A percentile compares a stretch with the other conserved stretches of the same genome.
phyloP scores from a whole-genome alignment of 2,888 invertebrate species.

The Oasisia sp. region DNA sequence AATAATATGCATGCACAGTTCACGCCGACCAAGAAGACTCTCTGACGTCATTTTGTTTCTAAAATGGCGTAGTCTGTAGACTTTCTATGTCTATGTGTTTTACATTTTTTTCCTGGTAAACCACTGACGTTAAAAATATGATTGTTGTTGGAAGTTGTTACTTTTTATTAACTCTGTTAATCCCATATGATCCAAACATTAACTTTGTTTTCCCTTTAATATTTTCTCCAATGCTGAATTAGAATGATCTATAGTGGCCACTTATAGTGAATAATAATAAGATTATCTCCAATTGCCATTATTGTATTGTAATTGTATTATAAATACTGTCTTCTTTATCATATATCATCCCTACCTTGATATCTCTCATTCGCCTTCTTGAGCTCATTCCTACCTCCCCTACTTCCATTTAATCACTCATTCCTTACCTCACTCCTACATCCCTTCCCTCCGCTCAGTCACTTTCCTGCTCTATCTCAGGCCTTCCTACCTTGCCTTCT shows the following conservation, averaged over 20 bases:
- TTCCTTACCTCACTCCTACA: not conserved
- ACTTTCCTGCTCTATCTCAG: conserved; percentile 67
- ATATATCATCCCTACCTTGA: not conserved
- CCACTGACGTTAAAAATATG: too few relatives aligned
- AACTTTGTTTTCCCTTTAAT: not conserved
- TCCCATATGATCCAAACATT: too few relatives aligned
- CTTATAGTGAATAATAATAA: not conserved
- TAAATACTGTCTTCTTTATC: not conserved
- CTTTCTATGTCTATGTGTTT: too few relatives aligned
- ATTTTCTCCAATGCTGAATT: not conserved
- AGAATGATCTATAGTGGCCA: not conserved
- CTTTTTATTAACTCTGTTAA: too few relatives aligned
- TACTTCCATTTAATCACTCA: not conserved
- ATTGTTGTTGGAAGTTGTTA: too few relatives aligned
- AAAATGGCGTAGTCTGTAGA: too few relatives aligned
- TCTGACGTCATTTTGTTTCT: too few relatives aligned
- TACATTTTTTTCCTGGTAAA: too few relatives aligned
- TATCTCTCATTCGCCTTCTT: not conserved
- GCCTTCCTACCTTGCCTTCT: not conserved
- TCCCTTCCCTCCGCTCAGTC: not conserved
- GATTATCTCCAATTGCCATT: not conserved
- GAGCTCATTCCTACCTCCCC: not conserved
- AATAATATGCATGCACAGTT: too few relatives aligned
- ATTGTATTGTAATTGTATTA: not conserved
- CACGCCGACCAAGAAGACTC: too few relatives aligned